Evolutionary conservation across 2,888 invertebrate species (phyloP).

Genomic region (Drosophila diplacantha): DNA sequence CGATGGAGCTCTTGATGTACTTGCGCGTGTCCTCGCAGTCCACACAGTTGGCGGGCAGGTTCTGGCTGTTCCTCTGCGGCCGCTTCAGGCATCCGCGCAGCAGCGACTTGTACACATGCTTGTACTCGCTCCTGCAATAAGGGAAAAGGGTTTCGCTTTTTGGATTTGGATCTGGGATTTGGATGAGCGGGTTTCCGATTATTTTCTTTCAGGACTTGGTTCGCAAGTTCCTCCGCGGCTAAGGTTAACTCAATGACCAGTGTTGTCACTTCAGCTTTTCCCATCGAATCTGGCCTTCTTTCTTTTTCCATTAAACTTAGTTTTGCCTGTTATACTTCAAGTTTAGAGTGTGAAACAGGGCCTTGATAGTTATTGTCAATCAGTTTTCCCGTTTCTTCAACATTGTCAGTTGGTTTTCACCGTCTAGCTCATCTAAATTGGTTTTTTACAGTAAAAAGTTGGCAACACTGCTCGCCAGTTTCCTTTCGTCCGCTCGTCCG

Average conservation of each 20-base stretch:
- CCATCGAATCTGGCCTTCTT: neutral
- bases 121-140: slow-evolving; percentile 75
- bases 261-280: slow-evolving; percentile 2
- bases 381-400: neutral
- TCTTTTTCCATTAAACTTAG: neutral
- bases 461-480: slow-evolving; percentile 6
- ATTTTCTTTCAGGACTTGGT: neutral
- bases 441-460: neutral
- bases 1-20: slow-evolving; percentile 76
- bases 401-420: neutral
- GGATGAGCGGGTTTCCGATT: slow-evolving; percentile 4
- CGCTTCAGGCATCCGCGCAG: slow-evolving; percentile 76
- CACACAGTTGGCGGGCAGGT: slow-evolving; percentile 75
- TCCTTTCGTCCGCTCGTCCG: slow-evolving; percentile 1
- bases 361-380: neutral
- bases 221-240: slow-evolving; percentile 11
- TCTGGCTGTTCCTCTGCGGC: slow-evolving; percentile 76
- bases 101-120: slow-evolving; percentile 77
- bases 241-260: slow-evolving; percentile 25
- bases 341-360: neutral
- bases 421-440: neutral
- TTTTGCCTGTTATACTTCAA: neutral
- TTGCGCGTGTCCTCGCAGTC: slow-evolving; percentile 77
- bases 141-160: slow-evolving; percentile 26
- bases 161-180: slow-evolving; percentile 3